Base-by-base conservation (phyloP, 2,113 vertebrate genomes). In the Gobiocypris rarus region DNA sequence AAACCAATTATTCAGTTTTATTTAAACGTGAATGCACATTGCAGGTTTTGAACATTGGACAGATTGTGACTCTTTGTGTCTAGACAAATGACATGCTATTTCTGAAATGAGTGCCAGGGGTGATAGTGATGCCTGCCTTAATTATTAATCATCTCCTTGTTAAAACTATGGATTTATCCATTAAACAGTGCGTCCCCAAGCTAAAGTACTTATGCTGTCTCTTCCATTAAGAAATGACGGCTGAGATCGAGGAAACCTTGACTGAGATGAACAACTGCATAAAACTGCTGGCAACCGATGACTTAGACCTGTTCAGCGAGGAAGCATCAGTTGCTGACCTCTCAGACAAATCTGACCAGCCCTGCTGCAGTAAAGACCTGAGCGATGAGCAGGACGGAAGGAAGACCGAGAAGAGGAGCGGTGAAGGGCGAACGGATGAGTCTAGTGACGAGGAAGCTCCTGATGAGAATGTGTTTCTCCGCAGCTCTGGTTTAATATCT, bases 201-300 rank as follows among this genome's bases (percentile, higher is more conserved):
- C 4, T 34, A 26, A 52, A 45, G 48, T 28, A 0, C 34, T 54
- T 31, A 70, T 75, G 15, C 50, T 83, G 0, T 71, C 0, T 87
- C 38, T 89, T 45, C 52, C 75, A 82, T 4, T 75, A 75, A 99
- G 98, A 97, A 38, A 92, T 93, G 61, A 89, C 91, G 1, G 85
- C 83, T 9, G 97, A 97, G 48, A 95, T 98, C 8, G 80, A 93
- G 24, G 77, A 90, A 15, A 93, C 94, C 0, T 82, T 99, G 87
- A 96, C 91, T 0, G 96, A 98, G 93, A 94, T 98, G 91, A 95
- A 99, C 31, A 96, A 90, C 84, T 98, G 97, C 84, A 95, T 98
- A 90, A 91, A 5, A 69, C 93, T 99, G 48, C 91, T 99, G 31
- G 85, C 96, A 83, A 94, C 96, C 0, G 92, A 94, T 4, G 87